These are phyloP conservation scores for Rhodophaea formosa DNA, from an alignment of 2,888 invertebrate species.

Conservation along the genomic window DNA sequence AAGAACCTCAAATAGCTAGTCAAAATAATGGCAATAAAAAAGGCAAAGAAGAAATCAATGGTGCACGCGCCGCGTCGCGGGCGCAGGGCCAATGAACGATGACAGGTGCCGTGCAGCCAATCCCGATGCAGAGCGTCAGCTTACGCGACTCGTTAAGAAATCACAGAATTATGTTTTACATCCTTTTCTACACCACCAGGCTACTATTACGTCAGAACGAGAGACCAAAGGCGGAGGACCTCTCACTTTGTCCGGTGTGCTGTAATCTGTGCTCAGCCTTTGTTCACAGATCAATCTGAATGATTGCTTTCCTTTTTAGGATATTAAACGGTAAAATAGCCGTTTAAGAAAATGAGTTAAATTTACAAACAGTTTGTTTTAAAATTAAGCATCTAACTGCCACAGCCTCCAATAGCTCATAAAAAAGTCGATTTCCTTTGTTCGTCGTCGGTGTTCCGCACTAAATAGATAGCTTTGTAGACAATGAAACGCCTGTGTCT, in stretches of 20 bases:
- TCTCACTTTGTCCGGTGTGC: constrained; percentile 30
- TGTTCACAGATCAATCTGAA: constrained; percentile 49
- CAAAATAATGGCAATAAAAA: constrained; percentile 43
- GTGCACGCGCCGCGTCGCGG: constrained; percentile 55
- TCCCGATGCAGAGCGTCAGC: constrained; percentile 49
- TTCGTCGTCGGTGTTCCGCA: constrained; percentile 24
- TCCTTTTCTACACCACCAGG: constrained; percentile 43
- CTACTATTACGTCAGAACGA: constrained; percentile 31
- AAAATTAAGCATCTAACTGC: not conserved
- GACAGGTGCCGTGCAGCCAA: constrained; percentile 67
- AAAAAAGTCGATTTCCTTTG: constrained; percentile 24
- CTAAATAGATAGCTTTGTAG: constrained; percentile 21
- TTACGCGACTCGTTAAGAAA: constrained; percentile 54
- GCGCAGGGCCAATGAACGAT: constrained; percentile 71
- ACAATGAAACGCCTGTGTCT: constrained; percentile 36
- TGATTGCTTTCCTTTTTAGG: constrained; percentile 38
- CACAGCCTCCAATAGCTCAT: not conserved
- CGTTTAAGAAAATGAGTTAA: constrained; percentile 20
- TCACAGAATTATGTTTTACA: constrained; percentile 51
- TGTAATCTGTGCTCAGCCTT: constrained; percentile 39
- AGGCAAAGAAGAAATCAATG: constrained; percentile 48
- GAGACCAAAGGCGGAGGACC: constrained; percentile 31
- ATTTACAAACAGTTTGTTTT: not conserved
- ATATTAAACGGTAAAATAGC: constrained; percentile 36
- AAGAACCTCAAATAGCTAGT: constrained; percentile 23